These are phyloP conservation scores for Anastrepha ludens DNA, from an alignment of 1,140 invertebrate genomes.

Conservation along the genomic window DNA sequence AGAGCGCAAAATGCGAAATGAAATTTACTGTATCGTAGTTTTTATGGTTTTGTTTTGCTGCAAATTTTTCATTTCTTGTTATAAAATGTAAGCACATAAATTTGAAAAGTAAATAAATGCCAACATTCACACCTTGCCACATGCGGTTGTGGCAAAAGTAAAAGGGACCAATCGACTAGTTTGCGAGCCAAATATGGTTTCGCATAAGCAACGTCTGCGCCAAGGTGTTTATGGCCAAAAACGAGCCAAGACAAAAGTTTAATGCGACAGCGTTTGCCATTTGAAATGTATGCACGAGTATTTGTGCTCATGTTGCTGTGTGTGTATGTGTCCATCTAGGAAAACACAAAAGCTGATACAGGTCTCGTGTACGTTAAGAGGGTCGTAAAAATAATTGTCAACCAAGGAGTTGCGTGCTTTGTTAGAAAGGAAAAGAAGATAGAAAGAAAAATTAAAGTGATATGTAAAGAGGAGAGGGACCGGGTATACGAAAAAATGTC, in stretches of 20 bases:
- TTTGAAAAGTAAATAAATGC: conserved; percentile 55
- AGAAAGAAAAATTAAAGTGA: background rate
- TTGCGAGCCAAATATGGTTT: conserved; percentile 15
- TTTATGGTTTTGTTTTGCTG: conserved; percentile 27
- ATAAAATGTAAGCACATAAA: conserved; percentile 48
- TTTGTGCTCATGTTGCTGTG: background rate
- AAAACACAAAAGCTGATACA: background rate
- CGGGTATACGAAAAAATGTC: no score
- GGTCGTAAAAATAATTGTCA: conserved; percentile 60
- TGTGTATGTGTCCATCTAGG: background rate
- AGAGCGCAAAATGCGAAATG: conserved; percentile 14
- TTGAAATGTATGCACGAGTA: background rate
- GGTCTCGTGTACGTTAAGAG: background rate
- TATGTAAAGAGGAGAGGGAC: background rate
- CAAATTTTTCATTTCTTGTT: conserved; percentile 29
- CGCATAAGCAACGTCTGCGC: conserved; percentile 24
- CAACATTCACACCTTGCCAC: conserved; percentile 42
- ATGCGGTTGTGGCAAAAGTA: conserved; percentile 10
- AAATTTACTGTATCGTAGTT: background rate
- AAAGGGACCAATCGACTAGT: conserved; percentile 23
- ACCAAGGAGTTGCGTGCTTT: conserved; percentile 53
- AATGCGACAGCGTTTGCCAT: conserved; percentile 1
- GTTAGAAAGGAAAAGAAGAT: background rate
- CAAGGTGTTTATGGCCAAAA: conserved; percentile 45
- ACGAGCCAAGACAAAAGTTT: background rate